Percentiles rank a stretch among this genome's conserved stretches.
Conservation (phyloP, 2,113 vertebrate genomes). For the Capreolus pygargus region DNA sequence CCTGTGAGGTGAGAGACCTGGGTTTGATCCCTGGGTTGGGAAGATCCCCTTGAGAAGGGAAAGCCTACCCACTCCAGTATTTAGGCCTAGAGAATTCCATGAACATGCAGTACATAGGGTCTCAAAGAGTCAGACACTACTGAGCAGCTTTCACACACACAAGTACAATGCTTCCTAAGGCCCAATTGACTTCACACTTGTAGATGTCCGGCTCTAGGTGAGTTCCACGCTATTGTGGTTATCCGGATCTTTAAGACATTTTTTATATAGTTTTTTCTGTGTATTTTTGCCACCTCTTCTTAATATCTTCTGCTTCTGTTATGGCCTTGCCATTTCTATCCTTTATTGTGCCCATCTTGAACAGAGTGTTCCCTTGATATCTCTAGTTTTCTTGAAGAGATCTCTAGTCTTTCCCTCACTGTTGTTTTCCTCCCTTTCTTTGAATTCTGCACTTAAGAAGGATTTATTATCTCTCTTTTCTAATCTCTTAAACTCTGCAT, state of each 20-base stretch:
- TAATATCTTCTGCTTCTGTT: background rate
- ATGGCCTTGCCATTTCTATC: background rate
- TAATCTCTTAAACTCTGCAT: background rate
- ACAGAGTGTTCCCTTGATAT: background rate
- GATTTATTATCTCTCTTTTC: background rate
- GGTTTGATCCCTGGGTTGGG: background rate
- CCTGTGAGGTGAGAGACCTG: background rate
- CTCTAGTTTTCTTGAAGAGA: background rate
- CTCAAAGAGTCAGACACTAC: background rate
- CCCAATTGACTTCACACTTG: background rate
- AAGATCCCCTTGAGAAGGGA: background rate
- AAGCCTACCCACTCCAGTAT: background rate
- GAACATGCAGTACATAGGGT: background rate
- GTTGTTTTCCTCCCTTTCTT: background rate
- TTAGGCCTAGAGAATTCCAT: background rate
- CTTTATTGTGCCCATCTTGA: background rate
- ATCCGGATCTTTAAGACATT: background rate
- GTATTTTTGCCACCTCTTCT: background rate
- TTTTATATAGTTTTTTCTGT: background rate
- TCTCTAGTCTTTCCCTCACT: background rate
- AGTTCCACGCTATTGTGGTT: fast-evolving
- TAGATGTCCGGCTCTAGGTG: background rate
- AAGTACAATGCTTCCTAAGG: background rate
- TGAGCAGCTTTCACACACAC: background rate
- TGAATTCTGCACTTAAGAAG: background rate